Percentiles rank a stretch among this genome's conserved stretches.
Evolutionary conservation across 2,888 invertebrate genomes (phyloP).

Genomic region (Leptinotarsa juncta): DNA sequence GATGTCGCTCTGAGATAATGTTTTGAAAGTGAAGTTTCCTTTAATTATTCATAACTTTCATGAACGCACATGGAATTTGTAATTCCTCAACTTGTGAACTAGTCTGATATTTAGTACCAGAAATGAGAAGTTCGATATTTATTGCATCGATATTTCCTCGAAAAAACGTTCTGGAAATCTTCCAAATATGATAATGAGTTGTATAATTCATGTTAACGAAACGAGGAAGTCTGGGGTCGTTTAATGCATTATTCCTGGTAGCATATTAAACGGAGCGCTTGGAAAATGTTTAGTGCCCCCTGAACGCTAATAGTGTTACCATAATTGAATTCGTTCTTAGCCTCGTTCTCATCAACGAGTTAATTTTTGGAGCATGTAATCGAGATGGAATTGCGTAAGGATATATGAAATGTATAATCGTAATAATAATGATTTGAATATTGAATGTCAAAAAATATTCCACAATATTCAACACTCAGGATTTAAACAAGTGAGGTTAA

Average conservation of each 20-base stretch:
- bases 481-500: too few species aligned
- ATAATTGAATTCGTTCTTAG: slow-evolving; percentile 15
- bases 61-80: too few species aligned
- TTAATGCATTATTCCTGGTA: slow-evolving; percentile 17
- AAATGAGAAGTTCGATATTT: not conserved
- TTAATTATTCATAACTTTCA: too few species aligned
- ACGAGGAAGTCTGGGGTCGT: slow-evolving; percentile 13
- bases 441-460: too few species aligned
- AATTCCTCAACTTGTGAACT: too few species aligned
- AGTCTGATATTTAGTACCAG: too few species aligned
- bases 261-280: slow-evolving; percentile 2
- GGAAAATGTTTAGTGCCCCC: slow-evolving; percentile 6
- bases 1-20: too few species aligned
- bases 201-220: slow-evolving; percentile 8
- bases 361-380: slow-evolving; percentile 9
- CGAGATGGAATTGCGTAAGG: slow-evolving; percentile 1
- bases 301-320: slow-evolving; percentile 10
- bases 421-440: not conserved
- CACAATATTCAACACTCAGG: too few species aligned
- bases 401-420: not conserved
- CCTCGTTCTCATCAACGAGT: slow-evolving; percentile 4
- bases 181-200: slow-evolving; percentile 11
- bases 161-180: not conserved
- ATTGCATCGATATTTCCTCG: not conserved
- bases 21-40: too few species aligned